These are phyloP conservation scores for Phrynosoma platyrhinos DNA, from an alignment of 2,113 vertebrate genomes.

Conservation along the genomic window DNA sequence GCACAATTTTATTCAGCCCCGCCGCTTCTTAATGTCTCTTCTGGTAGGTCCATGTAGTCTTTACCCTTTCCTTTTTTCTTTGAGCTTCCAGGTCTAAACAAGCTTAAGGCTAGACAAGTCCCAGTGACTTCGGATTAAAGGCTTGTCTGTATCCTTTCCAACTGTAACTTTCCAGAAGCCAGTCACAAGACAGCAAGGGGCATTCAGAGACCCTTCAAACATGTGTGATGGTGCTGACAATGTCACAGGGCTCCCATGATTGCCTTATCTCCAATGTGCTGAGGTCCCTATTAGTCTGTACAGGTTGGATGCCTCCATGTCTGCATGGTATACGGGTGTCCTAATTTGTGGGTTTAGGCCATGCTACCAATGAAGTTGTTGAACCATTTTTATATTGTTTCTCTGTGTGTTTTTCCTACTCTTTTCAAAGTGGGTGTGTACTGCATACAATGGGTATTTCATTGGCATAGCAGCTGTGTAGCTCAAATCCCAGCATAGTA, in stretches of 20 bases:
- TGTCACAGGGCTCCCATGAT: no score
- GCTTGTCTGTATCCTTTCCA: background rate
- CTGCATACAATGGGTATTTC: background rate
- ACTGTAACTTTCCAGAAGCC: background rate
- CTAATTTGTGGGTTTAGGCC: background rate
- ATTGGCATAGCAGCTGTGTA: background rate
- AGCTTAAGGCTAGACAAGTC: background rate
- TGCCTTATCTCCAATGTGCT: no score
- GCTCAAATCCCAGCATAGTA: background rate
- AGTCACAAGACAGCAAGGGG: background rate
- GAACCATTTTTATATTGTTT: no score
- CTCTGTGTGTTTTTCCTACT: no score
- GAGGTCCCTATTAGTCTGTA: background rate
- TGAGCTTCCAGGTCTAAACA: background rate
- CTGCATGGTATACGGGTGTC: background rate
- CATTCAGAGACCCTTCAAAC: background rate
- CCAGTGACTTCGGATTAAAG: background rate
- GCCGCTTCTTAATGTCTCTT: background rate
- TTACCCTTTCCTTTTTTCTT: background rate
- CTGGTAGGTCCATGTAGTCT: background rate
- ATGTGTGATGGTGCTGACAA: no score
- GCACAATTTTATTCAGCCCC: no score
- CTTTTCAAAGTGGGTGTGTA: no score
- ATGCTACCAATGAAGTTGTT: background rate
- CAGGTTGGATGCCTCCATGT: background rate